Conservation (phyloP, 1,140 invertebrate species). For the Drosophila punjabiensis region DNA sequence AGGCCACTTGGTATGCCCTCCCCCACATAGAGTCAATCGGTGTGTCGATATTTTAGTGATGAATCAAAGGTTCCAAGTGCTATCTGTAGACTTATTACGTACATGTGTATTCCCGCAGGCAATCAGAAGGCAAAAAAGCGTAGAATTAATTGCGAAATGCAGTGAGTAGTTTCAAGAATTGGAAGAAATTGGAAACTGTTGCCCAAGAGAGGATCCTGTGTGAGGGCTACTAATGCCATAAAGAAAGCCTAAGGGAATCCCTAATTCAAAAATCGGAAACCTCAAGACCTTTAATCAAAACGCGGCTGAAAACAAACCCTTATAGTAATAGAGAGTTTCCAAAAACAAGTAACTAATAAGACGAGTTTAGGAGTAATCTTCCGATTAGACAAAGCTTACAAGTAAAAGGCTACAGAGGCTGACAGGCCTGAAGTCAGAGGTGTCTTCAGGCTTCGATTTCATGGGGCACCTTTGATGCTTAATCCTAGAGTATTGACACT, state of each 20-base stretch:
- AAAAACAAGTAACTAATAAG: neutral
- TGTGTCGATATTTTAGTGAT: neutral
- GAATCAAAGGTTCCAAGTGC: constrained; percentile 2
- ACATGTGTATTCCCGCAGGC: neutral
- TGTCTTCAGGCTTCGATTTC: too few species aligned
- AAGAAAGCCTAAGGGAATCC: too few species aligned
- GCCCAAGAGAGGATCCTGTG: too few species aligned
- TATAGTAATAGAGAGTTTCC: neutral
- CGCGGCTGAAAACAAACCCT: neutral
- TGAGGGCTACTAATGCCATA: too few species aligned
- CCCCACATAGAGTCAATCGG: neutral
- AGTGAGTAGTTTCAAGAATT: neutral
- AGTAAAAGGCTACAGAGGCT: neutral
- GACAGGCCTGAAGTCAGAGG: neutral
- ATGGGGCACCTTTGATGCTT: constrained; percentile 2
- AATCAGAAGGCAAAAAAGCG: neutral
- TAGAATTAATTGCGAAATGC: too few species aligned
- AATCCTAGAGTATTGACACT: neutral
- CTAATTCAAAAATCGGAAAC: neutral
- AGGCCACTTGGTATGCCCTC: neutral
- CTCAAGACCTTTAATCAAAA: neutral
- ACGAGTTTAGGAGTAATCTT: neutral
- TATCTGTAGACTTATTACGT: neutral
- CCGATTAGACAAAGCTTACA: neutral
- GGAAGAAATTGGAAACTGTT: neutral